These are phyloP conservation scores for Thereuonema tuberculata DNA, from an alignment of 1,140 invertebrate species.

Conservation along the genomic window DNA sequence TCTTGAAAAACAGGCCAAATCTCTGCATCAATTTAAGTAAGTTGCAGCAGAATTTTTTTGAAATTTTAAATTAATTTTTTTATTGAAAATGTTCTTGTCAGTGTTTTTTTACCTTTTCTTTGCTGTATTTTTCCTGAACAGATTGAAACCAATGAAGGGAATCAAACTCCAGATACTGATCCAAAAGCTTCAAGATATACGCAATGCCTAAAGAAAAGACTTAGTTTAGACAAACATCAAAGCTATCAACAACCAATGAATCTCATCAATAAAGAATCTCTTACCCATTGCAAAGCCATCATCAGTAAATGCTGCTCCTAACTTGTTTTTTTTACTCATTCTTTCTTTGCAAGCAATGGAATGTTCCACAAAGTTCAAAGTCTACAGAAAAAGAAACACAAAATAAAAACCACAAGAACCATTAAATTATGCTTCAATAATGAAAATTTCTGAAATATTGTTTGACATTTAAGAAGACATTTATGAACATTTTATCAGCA, in stretches of 20 bases:
- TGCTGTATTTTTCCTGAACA: conserved; percentile 54
- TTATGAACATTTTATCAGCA: conserved; percentile 77
- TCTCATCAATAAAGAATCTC: conserved; percentile 12
- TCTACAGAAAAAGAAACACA: conserved; percentile 39
- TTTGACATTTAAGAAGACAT: conserved; percentile 82
- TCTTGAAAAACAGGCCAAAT: too few species aligned
- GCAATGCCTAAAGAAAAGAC: conserved; percentile 42
- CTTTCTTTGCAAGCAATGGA: conserved; percentile 84
- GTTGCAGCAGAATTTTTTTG: too few species aligned
- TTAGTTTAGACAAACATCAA: conserved; percentile 2
- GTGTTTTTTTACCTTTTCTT: conserved; percentile 47
- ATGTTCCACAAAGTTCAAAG: conserved; percentile 89
- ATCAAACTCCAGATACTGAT: conserved; percentile 65
- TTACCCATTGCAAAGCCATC: conserved; percentile 95
- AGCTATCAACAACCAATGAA: neutral
- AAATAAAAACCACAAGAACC: too few species aligned
- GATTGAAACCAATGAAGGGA: conserved; percentile 92
- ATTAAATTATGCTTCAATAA: conserved; percentile 80
- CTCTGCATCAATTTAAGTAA: too few species aligned
- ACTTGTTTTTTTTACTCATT: conserved; percentile 68
- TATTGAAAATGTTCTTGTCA: too few species aligned
- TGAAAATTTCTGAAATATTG: conserved; percentile 73
- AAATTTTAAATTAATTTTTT: too few species aligned
- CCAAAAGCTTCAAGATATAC: conserved; percentile 48
- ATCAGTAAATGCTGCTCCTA: conserved; percentile 82